Evolutionary conservation across 2,888 invertebrate genomes (phyloP), one percentile per base, ranked within the genome.

Genomic region (Candidula unifasciata): DNA sequence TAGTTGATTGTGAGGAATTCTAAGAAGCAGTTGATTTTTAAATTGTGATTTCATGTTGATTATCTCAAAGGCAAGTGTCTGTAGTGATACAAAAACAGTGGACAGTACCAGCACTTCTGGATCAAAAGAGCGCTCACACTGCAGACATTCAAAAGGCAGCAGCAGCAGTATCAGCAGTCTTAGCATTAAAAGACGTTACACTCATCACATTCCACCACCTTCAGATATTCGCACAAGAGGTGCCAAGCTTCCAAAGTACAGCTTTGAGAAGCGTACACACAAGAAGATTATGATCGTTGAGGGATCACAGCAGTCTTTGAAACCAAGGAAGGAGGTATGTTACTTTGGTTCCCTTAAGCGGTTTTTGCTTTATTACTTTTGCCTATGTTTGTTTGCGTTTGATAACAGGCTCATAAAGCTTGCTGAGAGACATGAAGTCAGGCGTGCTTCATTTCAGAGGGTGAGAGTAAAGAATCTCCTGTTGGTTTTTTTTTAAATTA

Each of bases 201-300:
- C 88, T 10, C 91, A 90, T 68, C 91, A 90, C 80, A 85, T 91
- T 77, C 89, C 92, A 13, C 93, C 94, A 5, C 93, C 93, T 13
- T 92, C 93, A 27, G 93, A 92, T 66, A 94, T 94, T 80, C 92
- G 92, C 86, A 95, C 95, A 0, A 93, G 95, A 64, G 95, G 95
- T n/a, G 95, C 95, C 3, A 95, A 95, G 89, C 93, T 95, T 44
- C 95, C 95, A 0, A 95, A 95, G 91, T 95, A 95, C 91, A 95
- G 95, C 13, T 92, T 95, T 88, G 92, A 92, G 86, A 88, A 90
- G 0, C 89, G 90, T 81, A 92, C 92, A n/a, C 92, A 92, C 85
- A 91, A 91, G 85, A 92, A 92, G 85, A 91, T 91, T 5, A 80
- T 84, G 84, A 84, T 84, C 54, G 84, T 84, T 44, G 84, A 84